phyloP scores from a whole-genome alignment of 2,113 vertebrate genomes.

The Corvus cornix region DNA sequence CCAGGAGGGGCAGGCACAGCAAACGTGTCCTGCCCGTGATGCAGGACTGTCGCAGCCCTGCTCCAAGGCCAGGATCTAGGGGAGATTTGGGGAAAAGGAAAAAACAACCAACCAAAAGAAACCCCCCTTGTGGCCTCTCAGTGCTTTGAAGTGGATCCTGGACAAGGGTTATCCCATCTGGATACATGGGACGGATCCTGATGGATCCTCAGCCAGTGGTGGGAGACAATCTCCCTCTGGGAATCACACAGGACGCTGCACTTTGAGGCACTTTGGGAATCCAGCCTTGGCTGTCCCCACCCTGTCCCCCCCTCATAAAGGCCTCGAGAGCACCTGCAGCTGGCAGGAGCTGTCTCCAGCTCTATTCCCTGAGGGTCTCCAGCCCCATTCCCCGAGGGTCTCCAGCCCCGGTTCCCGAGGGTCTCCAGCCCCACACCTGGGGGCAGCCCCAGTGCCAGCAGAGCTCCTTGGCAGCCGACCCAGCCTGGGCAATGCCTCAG shows the following conservation, averaged over 20 bases:
- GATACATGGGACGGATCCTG: neutral
- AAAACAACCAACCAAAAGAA: neutral
- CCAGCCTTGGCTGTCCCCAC: neutral
- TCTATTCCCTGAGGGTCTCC: neutral
- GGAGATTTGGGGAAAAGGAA: neutral
- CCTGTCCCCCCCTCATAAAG: neutral
- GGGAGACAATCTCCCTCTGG: neutral
- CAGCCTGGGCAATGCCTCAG: neutral
- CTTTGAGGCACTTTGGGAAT: neutral
- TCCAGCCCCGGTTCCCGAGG: too few relatives aligned
- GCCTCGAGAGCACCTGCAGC: neutral
- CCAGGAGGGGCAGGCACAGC: neutral
- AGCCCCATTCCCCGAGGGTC: neutral
- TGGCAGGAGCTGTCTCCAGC: neutral
- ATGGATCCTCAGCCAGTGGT: fast-evolving
- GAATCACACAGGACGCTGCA: neutral
- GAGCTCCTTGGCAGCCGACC: neutral
- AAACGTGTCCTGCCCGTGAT: fast-evolving
- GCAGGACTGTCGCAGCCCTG: neutral
- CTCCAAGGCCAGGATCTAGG: neutral
- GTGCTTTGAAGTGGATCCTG: neutral
- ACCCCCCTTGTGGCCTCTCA: neutral
- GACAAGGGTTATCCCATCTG: neutral
- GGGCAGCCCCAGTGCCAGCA: neutral
- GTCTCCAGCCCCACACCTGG: neutral